A percentile compares a stretch with the other conserved stretches of the same genome.
Evolutionary conservation across 2,113 vertebrate species (phyloP).

Genomic region (Sphaerodactylus townsendi): DNA sequence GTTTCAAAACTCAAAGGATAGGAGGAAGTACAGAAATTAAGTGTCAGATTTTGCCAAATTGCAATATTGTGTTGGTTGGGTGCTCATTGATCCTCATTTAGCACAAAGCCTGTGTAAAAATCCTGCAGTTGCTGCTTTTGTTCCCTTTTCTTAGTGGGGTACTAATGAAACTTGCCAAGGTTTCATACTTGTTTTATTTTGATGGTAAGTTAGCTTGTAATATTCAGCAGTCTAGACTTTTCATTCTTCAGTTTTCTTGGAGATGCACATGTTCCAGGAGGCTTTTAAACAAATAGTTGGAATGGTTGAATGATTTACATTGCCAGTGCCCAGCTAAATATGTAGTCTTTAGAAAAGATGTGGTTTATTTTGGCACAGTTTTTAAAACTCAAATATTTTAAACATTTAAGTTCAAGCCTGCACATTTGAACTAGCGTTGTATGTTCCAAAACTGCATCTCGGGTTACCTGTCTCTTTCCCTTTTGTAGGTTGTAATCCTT

Average conservation of each 20-base stretch:
- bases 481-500: conserved; percentile 74
- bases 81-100: conserved; percentile 39
- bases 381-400: conserved; percentile 84
- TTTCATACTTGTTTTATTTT: conserved; percentile 58
- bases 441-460: conserved; percentile 75
- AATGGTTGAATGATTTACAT: conserved; percentile 84
- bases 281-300: conserved; percentile 83
- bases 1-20: neutral
- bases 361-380: conserved; percentile 83
- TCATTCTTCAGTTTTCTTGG: conserved; percentile 74
- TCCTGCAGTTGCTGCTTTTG: conserved; percentile 29
- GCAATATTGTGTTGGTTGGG: neutral
- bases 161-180: conserved; percentile 10
- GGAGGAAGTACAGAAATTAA: neutral
- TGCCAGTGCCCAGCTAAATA: conserved; percentile 80
- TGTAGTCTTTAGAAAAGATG: conserved; percentile 82
- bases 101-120: conserved; percentile 34
- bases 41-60: neutral
- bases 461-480: conserved; percentile 69
- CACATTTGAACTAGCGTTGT: conserved; percentile 79
- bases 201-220: conserved; percentile 70
- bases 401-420: conserved; percentile 85
- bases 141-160: conserved; percentile 56
- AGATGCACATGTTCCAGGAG: conserved; percentile 75
- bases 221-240: conserved; percentile 70